Base-by-base conservation (phyloP, 2,888 invertebrate genomes). In the Halictus quadricinctus region DNA sequence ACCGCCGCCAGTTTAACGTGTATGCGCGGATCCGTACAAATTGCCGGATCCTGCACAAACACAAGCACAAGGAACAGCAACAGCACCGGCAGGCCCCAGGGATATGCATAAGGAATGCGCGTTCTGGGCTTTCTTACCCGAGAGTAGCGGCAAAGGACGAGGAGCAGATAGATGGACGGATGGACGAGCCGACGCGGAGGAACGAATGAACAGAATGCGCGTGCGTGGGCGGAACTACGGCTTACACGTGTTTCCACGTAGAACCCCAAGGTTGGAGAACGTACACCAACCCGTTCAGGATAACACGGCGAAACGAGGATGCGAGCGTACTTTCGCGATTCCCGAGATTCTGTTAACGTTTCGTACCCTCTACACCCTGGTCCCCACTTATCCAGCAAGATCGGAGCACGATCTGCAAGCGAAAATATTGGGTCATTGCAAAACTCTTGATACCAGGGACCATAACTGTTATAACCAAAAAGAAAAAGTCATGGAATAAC, bases 161-260 rank as follows among this genome's bases (percentile, higher is more conserved):
- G 83, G 72, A 86, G 79, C 81, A 73, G 86, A 85, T 83, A 77
- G 87, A 89, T 81, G 83, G 81, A 88, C 76, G 87, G 81, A 72
- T 79, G 85, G 81, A 87, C 83, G 84, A 83, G 79, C 85, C 89
- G 89, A 81, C 69, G 80, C 69, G 80, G 83, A 77, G 79, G 79
- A 79, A 77, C 81, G 84, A 85, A 83, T 82, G 81, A 70, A 79
- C 80, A 86, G 90, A 91, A 91, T 90, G 89, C 87, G 89, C 90
- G 89, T 90, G 93, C 92, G 93, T 93, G 93, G 93, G 93, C 90
- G 91, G 93, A 87, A 88, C 91, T 87, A 74, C 64, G 81, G 85
- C 84, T 84, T 84, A 87, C 89, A 86, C 87, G 84, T 87, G 87
- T 87, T 87, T 86, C 87, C 76, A 86, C 84, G 85, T 83, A 83